Evolutionary conservation across 1,140 invertebrate genomes (phyloP), one percentile per base, ranked within the genome.

Genomic region (Sycobia sp.): DNA sequence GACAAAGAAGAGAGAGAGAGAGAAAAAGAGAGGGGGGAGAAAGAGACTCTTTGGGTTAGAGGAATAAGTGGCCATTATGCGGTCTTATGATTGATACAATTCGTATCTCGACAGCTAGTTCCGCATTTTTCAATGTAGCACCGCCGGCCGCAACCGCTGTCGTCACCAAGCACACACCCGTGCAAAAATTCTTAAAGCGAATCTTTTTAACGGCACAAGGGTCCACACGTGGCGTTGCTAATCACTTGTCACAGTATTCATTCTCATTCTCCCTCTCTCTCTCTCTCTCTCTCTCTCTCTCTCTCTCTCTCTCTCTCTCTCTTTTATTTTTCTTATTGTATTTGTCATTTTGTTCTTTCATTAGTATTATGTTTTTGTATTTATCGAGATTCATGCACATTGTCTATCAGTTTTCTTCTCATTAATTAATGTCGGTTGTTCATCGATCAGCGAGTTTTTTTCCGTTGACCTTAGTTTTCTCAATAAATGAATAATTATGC

Each of bases 11-110:
- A n/a, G n/a, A n/a, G n/a, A n/a, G n/a, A n/a, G n/a, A n/a, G n/a
- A n/a, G n/a, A n/a, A n/a, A n/a, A n/a, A n/a, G n/a, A n/a, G n/a
- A n/a, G n/a, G n/a, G n/a, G 50, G 27, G 54, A 55, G 7, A 18
- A 32, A 22, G 71, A 51, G 62, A 65, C 67, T 70, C 46, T 46
- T 58, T 66, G 62, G 64, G 70, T 77, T 71, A 69, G 71, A 76
- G 77, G 77, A 79, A 80, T 79, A 41, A 61, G 58, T 81, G 77
- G 79, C 77, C 70, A 76, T 82, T 82, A 79, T 79, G 72, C 75
- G 77, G 79, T 71, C 76, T 80, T 80, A 81, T 80, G 79, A 81
- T 82, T 82, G 79, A 79, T 80, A 78, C 81, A 79, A 81, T 82
- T 69, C 75, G 74, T 80, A 82, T 81, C 78, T 73, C 72, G 79